phyloP scores from a whole-genome alignment of 2,797 vertebrate genomes.

The Peromyscus aztecus region DNA sequence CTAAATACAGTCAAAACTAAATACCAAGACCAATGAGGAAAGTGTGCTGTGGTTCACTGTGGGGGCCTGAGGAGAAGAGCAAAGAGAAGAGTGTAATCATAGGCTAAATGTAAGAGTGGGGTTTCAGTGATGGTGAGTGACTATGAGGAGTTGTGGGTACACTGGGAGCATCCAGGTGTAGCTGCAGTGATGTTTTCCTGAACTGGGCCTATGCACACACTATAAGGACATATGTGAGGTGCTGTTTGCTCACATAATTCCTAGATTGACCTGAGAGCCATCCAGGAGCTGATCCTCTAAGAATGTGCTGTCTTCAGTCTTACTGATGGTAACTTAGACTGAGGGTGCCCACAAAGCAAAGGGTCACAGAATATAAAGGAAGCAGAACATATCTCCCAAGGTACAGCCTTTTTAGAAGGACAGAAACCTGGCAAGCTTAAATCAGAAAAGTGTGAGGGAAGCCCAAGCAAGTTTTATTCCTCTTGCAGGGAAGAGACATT shows the following conservation, averaged over 20 bases:
- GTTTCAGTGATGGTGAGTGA: not conserved
- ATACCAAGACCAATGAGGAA: not conserved
- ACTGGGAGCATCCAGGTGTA: not conserved
- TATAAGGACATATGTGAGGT: not conserved
- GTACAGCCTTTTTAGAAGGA: not conserved
- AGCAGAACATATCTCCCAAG: not conserved
- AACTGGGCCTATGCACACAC: not conserved
- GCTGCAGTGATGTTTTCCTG: not conserved
- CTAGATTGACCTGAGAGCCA: not conserved
- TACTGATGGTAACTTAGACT: not conserved
- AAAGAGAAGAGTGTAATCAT: not conserved
- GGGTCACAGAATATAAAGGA: not conserved
- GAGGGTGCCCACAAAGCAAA: not conserved
- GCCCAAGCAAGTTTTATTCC: not conserved
- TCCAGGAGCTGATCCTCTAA: not conserved
- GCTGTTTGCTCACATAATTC: not conserved
- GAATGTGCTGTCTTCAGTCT: not conserved
- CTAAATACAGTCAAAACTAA: conserved; percentile 39
- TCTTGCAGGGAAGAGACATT: not conserved
- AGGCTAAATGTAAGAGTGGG: not conserved
- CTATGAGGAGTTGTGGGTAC: not conserved
- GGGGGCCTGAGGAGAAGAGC: not conserved
- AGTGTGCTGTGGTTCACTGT: not conserved
- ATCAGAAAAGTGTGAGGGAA: not conserved
- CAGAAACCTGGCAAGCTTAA: not conserved